Conservation (phyloP, 2,888 invertebrate species). For the Temnothorax rugatulus region DNA sequence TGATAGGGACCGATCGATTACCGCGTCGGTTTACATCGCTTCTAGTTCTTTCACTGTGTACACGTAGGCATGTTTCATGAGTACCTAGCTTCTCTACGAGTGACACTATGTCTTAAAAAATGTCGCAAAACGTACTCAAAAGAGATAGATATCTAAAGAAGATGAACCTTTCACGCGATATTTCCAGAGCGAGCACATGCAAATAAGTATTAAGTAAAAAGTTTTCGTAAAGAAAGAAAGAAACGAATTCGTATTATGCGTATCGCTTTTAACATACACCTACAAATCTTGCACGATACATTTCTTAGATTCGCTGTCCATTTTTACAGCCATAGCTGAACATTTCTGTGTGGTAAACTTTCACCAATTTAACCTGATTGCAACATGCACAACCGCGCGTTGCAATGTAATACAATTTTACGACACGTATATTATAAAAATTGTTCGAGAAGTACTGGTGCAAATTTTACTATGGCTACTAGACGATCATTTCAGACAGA, state of each 20-base stretch:
- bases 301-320: background rate
- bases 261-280: background rate
- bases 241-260: background rate
- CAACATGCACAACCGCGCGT: background rate
- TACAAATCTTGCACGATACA: background rate
- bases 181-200: background rate
- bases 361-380: conserved; percentile 20
- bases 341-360: background rate
- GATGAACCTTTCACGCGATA: background rate
- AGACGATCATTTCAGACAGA: background rate
- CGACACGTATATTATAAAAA: background rate
- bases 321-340: background rate
- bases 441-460: background rate
- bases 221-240: background rate
- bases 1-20: conserved; percentile 19
- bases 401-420: background rate
- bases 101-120: background rate
- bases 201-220: background rate
- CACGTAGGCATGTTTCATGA: background rate
- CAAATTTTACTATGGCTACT: background rate
- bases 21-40: background rate
- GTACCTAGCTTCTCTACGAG: background rate
- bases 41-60: background rate
- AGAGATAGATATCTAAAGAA: background rate
- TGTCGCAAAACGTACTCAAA: background rate